phyloP scores from a whole-genome alignment of 1,140 invertebrate genomes.

The Lerema accius region DNA sequence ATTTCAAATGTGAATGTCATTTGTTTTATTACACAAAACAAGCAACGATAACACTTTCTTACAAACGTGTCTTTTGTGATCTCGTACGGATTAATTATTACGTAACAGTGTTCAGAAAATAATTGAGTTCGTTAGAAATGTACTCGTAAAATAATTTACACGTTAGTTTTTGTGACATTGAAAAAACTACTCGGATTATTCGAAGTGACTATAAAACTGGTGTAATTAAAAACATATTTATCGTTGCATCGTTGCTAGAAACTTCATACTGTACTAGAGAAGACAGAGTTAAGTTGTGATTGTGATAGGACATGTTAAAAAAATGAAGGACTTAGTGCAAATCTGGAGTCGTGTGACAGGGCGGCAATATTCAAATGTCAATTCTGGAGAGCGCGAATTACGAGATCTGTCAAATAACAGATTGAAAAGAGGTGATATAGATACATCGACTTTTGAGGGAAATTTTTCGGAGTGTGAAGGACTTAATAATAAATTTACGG shows the following conservation, averaged over 20 bases:
- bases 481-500: conserved; percentile 59
- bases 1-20: not conserved
- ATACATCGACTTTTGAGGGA: conserved; percentile 52
- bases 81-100: not conserved
- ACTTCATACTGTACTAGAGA: conserved; percentile 9
- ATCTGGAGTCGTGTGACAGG: conserved; percentile 82
- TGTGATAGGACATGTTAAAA: conserved; percentile 34
- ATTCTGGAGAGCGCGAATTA: conserved; percentile 59
- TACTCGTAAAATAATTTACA: not conserved
- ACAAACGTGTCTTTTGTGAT: not conserved
- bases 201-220: conserved; percentile 9
- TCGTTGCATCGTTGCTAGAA: conserved; percentile 27
- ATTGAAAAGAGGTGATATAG: conserved; percentile 52
- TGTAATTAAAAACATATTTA: conserved; percentile 36
- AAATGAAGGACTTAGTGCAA: conserved; percentile 84
- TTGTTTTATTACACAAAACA: not conserved
- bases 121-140: too few relatives aligned
- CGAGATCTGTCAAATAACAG: conserved; percentile 61
- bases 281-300: conserved; percentile 32
- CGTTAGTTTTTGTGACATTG: not conserved
- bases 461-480: conserved; percentile 67
- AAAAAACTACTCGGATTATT: not conserved
- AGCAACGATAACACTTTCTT: conserved; percentile 1
- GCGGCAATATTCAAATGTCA: conserved; percentile 77
- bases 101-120: not conserved